Conservation (phyloP, 2,113 vertebrate species). For the Sardina pilchardus region DNA sequence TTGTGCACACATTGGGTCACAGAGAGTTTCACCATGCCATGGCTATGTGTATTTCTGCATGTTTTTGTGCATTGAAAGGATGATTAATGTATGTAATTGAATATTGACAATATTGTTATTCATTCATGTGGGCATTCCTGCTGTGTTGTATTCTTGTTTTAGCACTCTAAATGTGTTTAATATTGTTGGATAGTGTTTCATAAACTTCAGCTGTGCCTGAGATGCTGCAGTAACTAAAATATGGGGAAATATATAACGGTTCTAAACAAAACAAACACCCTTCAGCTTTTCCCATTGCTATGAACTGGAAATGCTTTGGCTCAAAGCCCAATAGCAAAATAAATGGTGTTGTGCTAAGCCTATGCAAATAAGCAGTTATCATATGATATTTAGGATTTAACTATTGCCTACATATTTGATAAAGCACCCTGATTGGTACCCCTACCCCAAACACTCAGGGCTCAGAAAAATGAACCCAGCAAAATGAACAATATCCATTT, state of each 20-base stretch:
- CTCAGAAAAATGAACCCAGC: background rate
- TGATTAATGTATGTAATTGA: conserved; percentile 13
- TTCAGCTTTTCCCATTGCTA: conserved; percentile 24
- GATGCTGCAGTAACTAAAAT: conserved; percentile 28
- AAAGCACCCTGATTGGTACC: background rate
- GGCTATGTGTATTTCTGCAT: background rate
- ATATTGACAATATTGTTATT: conserved; percentile 3
- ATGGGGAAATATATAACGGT: conserved; percentile 35
- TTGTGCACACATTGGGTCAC: background rate
- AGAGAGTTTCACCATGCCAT: background rate
- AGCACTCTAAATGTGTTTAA: conserved; percentile 41
- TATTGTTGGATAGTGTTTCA: conserved; percentile 43
- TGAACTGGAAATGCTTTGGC: conserved; percentile 23
- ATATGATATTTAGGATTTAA: conserved; percentile 22
- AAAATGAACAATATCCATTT: background rate
- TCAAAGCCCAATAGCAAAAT: conserved; percentile 36
- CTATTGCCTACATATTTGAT: conserved; percentile 28
- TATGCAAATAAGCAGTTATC: conserved; percentile 35
- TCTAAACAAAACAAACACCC: conserved; percentile 39
- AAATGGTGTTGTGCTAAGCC: conserved; percentile 35
- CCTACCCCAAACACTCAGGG: background rate
- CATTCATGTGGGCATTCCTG: conserved; percentile 29
- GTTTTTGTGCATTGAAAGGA: background rate
- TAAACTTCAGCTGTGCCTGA: conserved; percentile 37
- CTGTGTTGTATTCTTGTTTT: conserved; percentile 28